These are phyloP conservation scores for Axinella damicornis DNA, from an alignment of 37 sponge, comb jelly and placozoan genomes.

Conservation along the genomic window DNA sequence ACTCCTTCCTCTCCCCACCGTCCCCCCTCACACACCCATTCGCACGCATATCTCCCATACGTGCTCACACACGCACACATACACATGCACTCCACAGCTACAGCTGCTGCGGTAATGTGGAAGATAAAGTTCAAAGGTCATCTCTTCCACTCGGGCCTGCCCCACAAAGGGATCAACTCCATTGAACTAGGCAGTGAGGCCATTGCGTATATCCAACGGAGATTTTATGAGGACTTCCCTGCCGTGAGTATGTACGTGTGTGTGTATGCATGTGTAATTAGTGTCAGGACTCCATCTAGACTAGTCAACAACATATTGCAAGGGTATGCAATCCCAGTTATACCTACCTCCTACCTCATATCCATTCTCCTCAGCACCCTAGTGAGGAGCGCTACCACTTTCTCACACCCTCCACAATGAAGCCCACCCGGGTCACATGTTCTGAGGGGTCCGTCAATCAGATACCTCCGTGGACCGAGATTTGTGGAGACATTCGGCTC, in stretches of 20 bases:
- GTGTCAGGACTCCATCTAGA: no score
- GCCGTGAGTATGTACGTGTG: conserved; percentile 35
- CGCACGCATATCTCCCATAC: no score
- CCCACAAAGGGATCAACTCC: conserved; percentile 83
- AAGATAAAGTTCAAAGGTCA: conserved; percentile 62
- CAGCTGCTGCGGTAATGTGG: conserved; percentile 76
- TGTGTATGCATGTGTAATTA: no score
- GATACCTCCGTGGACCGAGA: conserved; percentile 63
- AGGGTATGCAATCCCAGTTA: no score
- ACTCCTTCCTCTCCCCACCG: not conserved
- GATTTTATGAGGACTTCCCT: conserved; percentile 76
- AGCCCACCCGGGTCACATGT: conserved; percentile 59
- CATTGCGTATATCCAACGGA: conserved; percentile 47
- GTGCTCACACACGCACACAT: no score
- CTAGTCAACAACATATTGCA: no score
- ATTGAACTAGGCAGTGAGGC: conserved; percentile 74
- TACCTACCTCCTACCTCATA: no score
- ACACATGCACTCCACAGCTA: conserved; percentile 20
- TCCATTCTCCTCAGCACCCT: conserved; percentile 17
- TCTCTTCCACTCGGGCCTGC: conserved; percentile 87
- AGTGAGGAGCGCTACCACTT: conserved; percentile 56
- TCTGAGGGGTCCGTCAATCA: conserved; percentile 68
- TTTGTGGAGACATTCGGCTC: conserved; percentile 65
- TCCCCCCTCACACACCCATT: no score
- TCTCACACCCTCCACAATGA: conserved; percentile 69